Evolutionary conservation across 2,113 vertebrate genomes (phyloP), one percentile per base, ranked within the genome.

Genomic region (Tragelaphus buxtoni): DNA sequence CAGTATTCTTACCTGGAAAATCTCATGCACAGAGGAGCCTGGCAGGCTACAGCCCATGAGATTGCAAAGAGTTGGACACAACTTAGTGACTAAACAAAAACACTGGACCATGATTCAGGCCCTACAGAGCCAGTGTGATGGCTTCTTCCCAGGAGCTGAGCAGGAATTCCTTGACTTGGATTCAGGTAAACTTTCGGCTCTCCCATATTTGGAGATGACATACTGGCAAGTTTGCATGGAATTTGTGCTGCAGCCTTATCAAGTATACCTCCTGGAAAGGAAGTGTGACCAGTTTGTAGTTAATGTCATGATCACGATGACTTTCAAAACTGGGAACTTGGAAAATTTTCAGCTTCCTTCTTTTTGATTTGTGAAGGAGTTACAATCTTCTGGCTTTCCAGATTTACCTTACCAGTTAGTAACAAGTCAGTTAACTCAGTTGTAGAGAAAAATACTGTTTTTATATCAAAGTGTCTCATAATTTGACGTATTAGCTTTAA

Each of bases 401-500:
- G 11, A 55, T 69, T 80, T 90, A 65, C 51, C 11, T 91, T 96
- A 72, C 18, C 32, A 93, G 30, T 22, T 22, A 82, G 6, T 79
- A 80, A 8, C 56, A 51, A 85, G 24, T 94, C 61, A 86, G 7
- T 93, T 91, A 95, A 93, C 9, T 96, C 32, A 84, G 3, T 92
- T 95, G 35, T 87, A 17, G 63, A 20, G 76, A 45, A 96, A 86
- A 96, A 65, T 87, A 45, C 10, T 91, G 28, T 30, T 9, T 88
- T 55, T 90, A 9, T 95, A 77, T 88, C 76, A 90, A 58, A 88
- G 5, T 81, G 35, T 92, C 61, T 94, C 55, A 51, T 76, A 94
- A 92, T 94, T 89, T 94, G 87, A 87, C 76, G 11, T 88, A 88
- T 95, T 95, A 94, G 81, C 74, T 96, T 97, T 95, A 93, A 91